A percentile compares a stretch with the other conserved stretches of the same genome.
Conservation (phyloP, 1,140 invertebrate species). For the Papilio glaucus region DNA sequence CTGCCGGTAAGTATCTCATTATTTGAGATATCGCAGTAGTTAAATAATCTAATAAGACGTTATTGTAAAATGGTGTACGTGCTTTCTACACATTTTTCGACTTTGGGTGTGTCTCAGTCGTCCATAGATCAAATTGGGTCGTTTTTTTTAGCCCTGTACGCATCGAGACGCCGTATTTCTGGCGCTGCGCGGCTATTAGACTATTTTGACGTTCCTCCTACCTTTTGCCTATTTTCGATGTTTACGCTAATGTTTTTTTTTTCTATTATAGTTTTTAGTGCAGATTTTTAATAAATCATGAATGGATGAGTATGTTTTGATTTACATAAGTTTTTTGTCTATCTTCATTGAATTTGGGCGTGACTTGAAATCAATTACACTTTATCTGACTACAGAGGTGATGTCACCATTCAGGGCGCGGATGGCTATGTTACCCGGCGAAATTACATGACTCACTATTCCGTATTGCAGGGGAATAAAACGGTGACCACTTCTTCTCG, state of each 20-base stretch:
- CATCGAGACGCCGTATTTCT: conserved; percentile 52
- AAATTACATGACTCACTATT: conserved; percentile 40
- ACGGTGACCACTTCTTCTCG: conserved; percentile 43
- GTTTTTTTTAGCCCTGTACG: conserved; percentile 60
- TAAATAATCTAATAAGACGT: conserved; percentile 47
- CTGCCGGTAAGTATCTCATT: conserved; percentile 68
- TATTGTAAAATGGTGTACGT: conserved; percentile 23
- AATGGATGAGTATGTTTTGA: neutral
- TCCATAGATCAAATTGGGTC: conserved; percentile 57
- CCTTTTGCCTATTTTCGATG: conserved; percentile 38
- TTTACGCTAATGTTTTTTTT: conserved; percentile 39
- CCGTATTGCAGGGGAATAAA: conserved; percentile 38
- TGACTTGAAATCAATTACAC: conserved; percentile 53
- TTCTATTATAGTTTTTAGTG: neutral
- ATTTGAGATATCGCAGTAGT: conserved; percentile 41
- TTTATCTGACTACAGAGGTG: conserved; percentile 58
- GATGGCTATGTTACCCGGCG: conserved; percentile 55
- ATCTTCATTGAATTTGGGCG: conserved; percentile 44
- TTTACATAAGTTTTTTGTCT: conserved; percentile 13
- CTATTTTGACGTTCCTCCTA: conserved; percentile 41
- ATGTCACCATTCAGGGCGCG: conserved; percentile 60
- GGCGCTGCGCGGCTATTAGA: conserved; percentile 42
- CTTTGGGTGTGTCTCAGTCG: conserved; percentile 54
- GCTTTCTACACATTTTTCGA: neutral
- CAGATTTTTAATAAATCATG: neutral